These are phyloP conservation scores for Achroia grisella DNA, from an alignment of 1,140 invertebrate species.

Conservation along the genomic window DNA sequence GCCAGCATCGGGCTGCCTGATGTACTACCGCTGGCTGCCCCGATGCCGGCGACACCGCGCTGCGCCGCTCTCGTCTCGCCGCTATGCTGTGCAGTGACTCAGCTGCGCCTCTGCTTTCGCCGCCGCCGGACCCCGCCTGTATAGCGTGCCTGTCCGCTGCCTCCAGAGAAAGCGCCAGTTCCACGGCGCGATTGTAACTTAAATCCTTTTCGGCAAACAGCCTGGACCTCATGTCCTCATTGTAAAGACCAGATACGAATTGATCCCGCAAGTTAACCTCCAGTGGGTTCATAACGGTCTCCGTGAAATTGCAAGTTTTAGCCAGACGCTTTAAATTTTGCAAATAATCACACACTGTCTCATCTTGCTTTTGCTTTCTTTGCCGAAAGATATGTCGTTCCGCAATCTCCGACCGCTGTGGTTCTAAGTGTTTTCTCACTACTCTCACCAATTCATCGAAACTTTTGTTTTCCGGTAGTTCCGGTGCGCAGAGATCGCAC, in stretches of 20 bases:
- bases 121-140: not conserved
- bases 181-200: not conserved
- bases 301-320: not conserved
- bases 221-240: not conserved
- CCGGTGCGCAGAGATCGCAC: slow-evolving; percentile 10
- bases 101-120: too few relatives aligned
- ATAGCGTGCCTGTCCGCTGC: not conserved
- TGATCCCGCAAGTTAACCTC: not conserved
- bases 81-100: too few relatives aligned
- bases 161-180: not conserved
- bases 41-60: not conserved
- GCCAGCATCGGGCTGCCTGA: slow-evolving; percentile 3
- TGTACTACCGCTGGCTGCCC: not conserved
- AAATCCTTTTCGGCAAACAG: not conserved
- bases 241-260: not conserved
- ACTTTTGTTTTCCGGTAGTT: slow-evolving; percentile 2
- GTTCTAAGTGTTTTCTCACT: slow-evolving; percentile 7
- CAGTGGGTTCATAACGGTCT: too few relatives aligned
- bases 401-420: slow-evolving; percentile 12
- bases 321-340: slow-evolving; percentile 9
- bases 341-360: slow-evolving; percentile 4
- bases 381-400: slow-evolving; percentile 10
- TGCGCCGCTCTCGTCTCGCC: too few relatives aligned
- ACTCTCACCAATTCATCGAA: slow-evolving; percentile 3
- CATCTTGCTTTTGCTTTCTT: slow-evolving; percentile 1